These are phyloP conservation scores for Ormyrus labotus DNA, from an alignment of 2,888 invertebrate genomes.

Conservation along the genomic window DNA sequence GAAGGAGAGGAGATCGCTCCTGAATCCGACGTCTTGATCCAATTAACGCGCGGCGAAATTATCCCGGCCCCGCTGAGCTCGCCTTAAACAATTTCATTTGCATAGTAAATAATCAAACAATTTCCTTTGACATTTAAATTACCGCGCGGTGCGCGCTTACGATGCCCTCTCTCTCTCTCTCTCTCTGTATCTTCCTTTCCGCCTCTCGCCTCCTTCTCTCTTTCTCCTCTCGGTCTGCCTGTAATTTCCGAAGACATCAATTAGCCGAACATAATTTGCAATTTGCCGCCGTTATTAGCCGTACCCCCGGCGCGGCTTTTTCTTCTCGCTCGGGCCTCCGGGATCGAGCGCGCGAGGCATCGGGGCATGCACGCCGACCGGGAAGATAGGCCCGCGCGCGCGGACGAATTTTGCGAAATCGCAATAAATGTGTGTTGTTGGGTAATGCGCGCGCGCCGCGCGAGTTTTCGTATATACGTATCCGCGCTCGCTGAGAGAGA, in stretches of 20 bases:
- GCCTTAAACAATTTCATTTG: slow-evolving; percentile 74
- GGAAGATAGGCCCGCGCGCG: not conserved
- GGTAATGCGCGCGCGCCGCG: not conserved
- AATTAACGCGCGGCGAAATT: slow-evolving; percentile 74
- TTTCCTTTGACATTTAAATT: slow-evolving; percentile 75
- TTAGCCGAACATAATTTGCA: slow-evolving; percentile 65
- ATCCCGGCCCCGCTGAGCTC: slow-evolving; percentile 63
- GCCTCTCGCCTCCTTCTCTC: not conserved
- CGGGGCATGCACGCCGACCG: not conserved
- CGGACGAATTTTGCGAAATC: slow-evolving; percentile 18
- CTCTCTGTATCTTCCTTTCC: not conserved
- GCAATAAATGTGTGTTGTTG: not conserved
- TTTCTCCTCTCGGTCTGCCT: slow-evolving; percentile 57
- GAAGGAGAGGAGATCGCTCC: slow-evolving; percentile 63
- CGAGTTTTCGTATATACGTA: not conserved
- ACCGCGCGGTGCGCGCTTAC: slow-evolving; percentile 54
- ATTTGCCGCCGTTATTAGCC: slow-evolving; percentile 60
- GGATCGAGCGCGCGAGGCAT: not conserved
- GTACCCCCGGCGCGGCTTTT: slow-evolving; percentile 28
- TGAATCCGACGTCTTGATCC: slow-evolving; percentile 74
- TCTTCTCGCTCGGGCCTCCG: not conserved
- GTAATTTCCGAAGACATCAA: slow-evolving; percentile 68
- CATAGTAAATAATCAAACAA: slow-evolving; percentile 75
- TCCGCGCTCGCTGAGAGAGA: not conserved
- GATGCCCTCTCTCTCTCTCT: slow-evolving; percentile 33